Percentiles rank a stretch among this genome's conserved stretches.
These are phyloP conservation scores for Pterocles burchelli DNA, from an alignment of 2,113 vertebrate species.

Conservation along the genomic window DNA sequence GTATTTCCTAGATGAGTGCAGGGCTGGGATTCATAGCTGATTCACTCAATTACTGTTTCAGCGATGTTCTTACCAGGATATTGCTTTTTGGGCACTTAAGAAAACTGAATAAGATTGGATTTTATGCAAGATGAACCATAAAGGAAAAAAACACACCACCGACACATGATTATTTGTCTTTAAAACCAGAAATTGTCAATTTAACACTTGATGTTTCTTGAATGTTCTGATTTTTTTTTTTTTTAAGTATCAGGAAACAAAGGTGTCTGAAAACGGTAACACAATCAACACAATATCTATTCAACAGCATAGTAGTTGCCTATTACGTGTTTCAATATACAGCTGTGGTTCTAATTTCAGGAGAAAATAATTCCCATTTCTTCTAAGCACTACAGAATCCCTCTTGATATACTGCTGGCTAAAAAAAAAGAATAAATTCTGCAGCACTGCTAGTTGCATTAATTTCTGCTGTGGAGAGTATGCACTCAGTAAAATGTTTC, in stretches of 20 bases:
- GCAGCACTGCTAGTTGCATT: not conserved
- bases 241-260: not conserved
- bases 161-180: not conserved
- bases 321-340: slow-evolving; percentile 6
- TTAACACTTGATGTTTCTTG: slow-evolving; percentile 5
- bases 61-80: slow-evolving; percentile 40
- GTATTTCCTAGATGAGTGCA: slow-evolving; percentile 45
- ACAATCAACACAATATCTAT: not conserved
- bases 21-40: slow-evolving; percentile 37
- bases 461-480: not conserved
- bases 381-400: not conserved
- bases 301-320: not conserved
- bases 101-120: slow-evolving; percentile 58
- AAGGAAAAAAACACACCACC: not conserved
- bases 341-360: slow-evolving; percentile 2
- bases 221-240: not conserved
- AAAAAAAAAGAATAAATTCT: not conserved
- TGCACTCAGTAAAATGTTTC: not conserved
- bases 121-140: slow-evolving; percentile 37
- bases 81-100: slow-evolving; percentile 50
- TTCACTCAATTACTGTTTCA: slow-evolving; percentile 69
- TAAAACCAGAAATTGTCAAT: not conserved
- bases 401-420: not conserved
- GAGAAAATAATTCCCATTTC: not conserved
- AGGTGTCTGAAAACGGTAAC: not conserved